Percentiles rank a stretch among this genome's conserved stretches.
These are phyloP conservation scores for Andrena cerasifolii DNA, from an alignment of 1,140 invertebrate species.

Conservation along the genomic window DNA sequence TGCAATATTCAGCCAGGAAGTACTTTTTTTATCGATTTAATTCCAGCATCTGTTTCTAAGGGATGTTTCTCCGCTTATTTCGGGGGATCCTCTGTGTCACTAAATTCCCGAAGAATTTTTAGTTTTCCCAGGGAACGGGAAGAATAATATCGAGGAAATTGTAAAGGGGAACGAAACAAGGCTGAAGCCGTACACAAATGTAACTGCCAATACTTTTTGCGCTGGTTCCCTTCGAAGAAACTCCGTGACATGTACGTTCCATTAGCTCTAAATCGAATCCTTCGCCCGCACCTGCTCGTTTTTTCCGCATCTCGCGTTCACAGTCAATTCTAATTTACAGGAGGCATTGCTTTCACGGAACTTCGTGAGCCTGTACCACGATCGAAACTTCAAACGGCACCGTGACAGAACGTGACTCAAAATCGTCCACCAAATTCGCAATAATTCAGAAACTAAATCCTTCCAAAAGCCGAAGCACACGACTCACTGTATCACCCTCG, in stretches of 20 bases:
- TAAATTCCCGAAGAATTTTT: not conserved
- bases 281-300: constrained; percentile 36
- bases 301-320: constrained; percentile 4
- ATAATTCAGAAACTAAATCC: no score
- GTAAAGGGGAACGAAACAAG: not conserved
- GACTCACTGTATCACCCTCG: no score
- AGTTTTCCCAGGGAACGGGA: not conserved
- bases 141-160: not conserved
- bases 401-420: no score
- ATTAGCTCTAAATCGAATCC: constrained; percentile 42
- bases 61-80: no score
- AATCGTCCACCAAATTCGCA: no score
- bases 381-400: no score
- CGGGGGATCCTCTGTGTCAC: no score
- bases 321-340: constrained; percentile 37
- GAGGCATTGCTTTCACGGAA: not conserved
- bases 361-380: not conserved
- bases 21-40: no score
- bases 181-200: constrained; percentile 24
- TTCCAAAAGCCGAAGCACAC: no score
- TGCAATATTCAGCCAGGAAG: no score
- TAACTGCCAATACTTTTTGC: constrained; percentile 27
- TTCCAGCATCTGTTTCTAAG: no score
- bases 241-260: constrained; percentile 36
- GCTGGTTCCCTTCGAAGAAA: not conserved